Evolutionary conservation across 2,113 vertebrate species (phyloP), one percentile per base, ranked within the genome.

Genomic region (Alligator mississippiensis): DNA sequence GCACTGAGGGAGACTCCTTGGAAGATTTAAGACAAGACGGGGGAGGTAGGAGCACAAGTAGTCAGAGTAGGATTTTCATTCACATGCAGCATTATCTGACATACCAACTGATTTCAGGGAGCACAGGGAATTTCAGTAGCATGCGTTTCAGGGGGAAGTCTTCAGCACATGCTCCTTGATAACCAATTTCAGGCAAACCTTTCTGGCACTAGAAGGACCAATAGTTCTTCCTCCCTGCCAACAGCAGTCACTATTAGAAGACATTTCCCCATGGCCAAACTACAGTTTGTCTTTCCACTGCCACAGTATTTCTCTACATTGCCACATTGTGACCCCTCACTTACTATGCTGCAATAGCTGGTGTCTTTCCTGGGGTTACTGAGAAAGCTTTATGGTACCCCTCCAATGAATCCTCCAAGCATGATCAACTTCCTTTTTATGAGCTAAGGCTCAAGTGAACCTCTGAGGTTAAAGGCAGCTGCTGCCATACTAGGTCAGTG

Each of bases 221-320:
- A 38, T 74, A 79, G 2, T 1, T 83, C 14, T 68, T 81, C 80
- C 74, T 83, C 62, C 59, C 76, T 62, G n/a, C 66, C 76, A 58
- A 60, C 18, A 8, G 6, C 17, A 22, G 57, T 2, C 1, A n/a
- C 30, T 22, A 22, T 0, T 0, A 18, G 14, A 9, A 19, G 77
- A 66, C 9, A 0, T 80, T 80, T 87, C 77, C 61, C 78, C 86
- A 14, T 1, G 28, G 66, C 82, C 47, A 86, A 80, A 82, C 3
- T 78, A 54, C 57, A 15, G 3, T 34, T 83, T 89, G 9, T 62
- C 5, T 62, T 18, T 68, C 66, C n/a, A 11, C 66, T 68, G 19
- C 54, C 11, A 25, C 84, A 54, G 0, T 55, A 78, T 24, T 38
- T 16, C 28, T 87, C 54, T 54, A 0, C 28, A 5, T 77, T 84